Percentiles rank a stretch among this genome's conserved stretches.
phyloP scores from a whole-genome alignment of 2,888 invertebrate species.

The Protophormia terraenovae region DNA sequence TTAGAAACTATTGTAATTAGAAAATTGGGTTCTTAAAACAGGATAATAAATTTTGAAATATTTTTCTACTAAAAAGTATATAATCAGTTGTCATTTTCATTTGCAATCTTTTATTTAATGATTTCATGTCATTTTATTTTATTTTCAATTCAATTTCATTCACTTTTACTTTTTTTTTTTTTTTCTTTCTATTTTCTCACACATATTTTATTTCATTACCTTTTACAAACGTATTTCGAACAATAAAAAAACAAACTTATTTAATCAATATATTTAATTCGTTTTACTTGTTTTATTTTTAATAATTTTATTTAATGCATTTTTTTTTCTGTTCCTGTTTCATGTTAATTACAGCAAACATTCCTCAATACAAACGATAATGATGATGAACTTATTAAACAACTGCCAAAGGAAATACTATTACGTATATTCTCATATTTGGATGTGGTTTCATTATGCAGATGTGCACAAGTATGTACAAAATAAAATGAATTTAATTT shows the following conservation, averaged over 20 bases:
- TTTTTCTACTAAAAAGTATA: too few relatives aligned
- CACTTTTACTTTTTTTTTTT: constrained; percentile 33
- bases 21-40: too few relatives aligned
- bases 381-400: constrained; percentile 83
- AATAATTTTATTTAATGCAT: background rate
- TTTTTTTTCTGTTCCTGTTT: constrained; percentile 27
- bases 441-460: constrained; percentile 96
- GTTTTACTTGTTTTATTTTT: background rate
- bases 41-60: too few relatives aligned
- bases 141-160: background rate
- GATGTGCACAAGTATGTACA: constrained; percentile 96
- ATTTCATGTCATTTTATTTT: constrained; percentile 8
- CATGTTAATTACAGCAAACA: constrained; percentile 77
- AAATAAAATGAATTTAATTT: too few relatives aligned
- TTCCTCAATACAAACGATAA: constrained; percentile 80
- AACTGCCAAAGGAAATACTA: constrained; percentile 97
- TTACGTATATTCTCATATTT: constrained; percentile 96
- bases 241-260: background rate
- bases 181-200: too few relatives aligned
- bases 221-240: background rate
- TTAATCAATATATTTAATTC: constrained; percentile 33
- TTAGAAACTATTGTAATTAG: too few relatives aligned
- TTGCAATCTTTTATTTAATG: background rate
- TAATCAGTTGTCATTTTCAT: constrained; percentile 20
- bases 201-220: constrained; percentile 37